These are phyloP conservation scores for Hirtodrosophila trivittata DNA, from an alignment of 2,888 invertebrate genomes.

Conservation along the genomic window DNA sequence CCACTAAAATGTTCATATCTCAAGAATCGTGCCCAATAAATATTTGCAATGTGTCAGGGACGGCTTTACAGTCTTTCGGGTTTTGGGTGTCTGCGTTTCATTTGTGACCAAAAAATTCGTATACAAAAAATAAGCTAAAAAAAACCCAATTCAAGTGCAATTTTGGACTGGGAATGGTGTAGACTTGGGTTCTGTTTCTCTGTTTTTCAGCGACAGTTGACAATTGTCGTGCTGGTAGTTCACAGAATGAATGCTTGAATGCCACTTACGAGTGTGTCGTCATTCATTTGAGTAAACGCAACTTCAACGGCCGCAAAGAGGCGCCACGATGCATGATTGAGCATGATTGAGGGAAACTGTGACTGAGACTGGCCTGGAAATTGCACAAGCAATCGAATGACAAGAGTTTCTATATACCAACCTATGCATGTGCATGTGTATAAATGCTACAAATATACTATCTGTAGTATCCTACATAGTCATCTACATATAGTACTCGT, in stretches of 20 bases:
- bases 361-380: constrained; percentile 34
- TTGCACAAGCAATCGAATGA: constrained; percentile 43
- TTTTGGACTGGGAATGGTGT: constrained; percentile 30
- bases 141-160: constrained; percentile 51
- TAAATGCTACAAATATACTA: background rate
- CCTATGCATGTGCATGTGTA: constrained; percentile 4
- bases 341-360: constrained; percentile 66
- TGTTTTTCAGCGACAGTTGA: constrained; percentile 14
- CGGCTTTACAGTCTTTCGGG: constrained; percentile 2
- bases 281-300: constrained; percentile 71
- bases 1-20: constrained; percentile 72
- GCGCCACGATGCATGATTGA: constrained; percentile 76
- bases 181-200: constrained; percentile 1
- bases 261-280: constrained; percentile 69
- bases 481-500: background rate
- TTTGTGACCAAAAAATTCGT: constrained; percentile 47
- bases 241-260: constrained; percentile 65
- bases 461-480: constrained; percentile 15
- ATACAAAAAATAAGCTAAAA: constrained; percentile 61
- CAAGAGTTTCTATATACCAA: constrained; percentile 11
- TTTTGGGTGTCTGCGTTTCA: constrained; percentile 1
- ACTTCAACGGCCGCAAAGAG: constrained; percentile 54
- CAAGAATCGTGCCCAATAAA: constrained; percentile 76
- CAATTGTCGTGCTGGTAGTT: constrained; percentile 43
- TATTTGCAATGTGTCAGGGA: constrained; percentile 60